Evolutionary conservation across 2,113 vertebrate genomes (phyloP), one percentile per base, ranked within the genome.

Genomic region (Trochalopteron elliotii): DNA sequence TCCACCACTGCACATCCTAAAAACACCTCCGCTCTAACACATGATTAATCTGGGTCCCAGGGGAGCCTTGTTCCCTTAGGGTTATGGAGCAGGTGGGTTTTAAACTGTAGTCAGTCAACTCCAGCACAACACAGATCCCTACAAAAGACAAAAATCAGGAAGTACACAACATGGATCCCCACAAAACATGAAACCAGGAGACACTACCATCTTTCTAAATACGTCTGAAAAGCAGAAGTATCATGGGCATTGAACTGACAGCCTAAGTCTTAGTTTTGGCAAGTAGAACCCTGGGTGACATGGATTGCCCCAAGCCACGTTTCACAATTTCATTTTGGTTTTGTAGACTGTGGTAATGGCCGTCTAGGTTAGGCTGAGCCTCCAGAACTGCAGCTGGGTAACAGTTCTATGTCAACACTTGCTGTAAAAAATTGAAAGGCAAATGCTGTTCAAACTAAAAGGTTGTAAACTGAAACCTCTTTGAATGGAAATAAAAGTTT

Each of bases 21-120:
- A 35, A 35, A 27, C 30, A 31, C 8, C 11, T 75, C 18, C 7
- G 14, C 42, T 76, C 57, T 59, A 55, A 85, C 16, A 33, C 6
- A 33, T 5, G 21, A 30, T 11, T 79, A 44, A 47, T 10, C 14
- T 42, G 4, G 2, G 16, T 39, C 12, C 30, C 24, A 8, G 15
- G 5, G 16, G 1, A 85, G 3, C 12, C 33, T 67, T 2, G 0
- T 24, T 49, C 30, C 35, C 28, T 35, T 24, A 14, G 39, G 18
- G 9, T n/a, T 74, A 40, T 16, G 20, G 27, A 79, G 11, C 22
- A 79, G 6, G 12, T 30, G 23, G 3, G 31, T 42, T 71, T 63
- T 33, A 50, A 74, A 40, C 39, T 55, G 42, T 13, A 72, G 40
- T 15, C 20, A 55, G 21, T 28, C 20, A 77, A 23, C 8, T 61